These are phyloP conservation scores for Macrosoma leucophasiata DNA, from an alignment of 2,888 invertebrate species.

Conservation along the genomic window DNA sequence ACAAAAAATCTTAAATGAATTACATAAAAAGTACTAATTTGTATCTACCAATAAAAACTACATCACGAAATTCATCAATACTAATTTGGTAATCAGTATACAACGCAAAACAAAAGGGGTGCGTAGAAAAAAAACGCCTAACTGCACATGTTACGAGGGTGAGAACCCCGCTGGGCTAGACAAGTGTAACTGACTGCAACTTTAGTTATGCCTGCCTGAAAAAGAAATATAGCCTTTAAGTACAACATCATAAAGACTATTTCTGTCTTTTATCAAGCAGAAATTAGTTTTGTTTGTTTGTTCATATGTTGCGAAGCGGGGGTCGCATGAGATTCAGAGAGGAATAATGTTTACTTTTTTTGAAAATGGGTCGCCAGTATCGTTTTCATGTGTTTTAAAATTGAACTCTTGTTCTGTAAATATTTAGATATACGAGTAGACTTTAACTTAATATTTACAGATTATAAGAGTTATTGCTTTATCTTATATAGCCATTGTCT, in stretches of 20 bases:
- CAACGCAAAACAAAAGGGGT: constrained; percentile 50
- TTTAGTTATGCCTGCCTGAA: constrained; percentile 16
- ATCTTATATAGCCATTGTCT: too few relatives aligned
- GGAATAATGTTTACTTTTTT: constrained; percentile 34
- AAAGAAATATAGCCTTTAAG: constrained; percentile 30
- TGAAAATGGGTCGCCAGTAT: constrained; percentile 27
- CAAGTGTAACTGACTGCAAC: constrained; percentile 55
- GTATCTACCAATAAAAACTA: too few relatives aligned
- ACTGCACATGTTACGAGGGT: constrained; percentile 60
- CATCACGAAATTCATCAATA: constrained; percentile 40
- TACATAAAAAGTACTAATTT: too few relatives aligned
- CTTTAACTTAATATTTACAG: too few relatives aligned
- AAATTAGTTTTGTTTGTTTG: constrained; percentile 43
- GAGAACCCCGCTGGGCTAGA: constrained; percentile 47
- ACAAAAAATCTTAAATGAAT: too few relatives aligned
- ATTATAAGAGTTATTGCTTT: too few relatives aligned
- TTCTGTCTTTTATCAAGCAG: constrained; percentile 7
- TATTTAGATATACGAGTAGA: too few relatives aligned
- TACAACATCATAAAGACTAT: constrained; percentile 14
- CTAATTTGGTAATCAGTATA: constrained; percentile 37
- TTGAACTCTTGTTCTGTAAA: too few relatives aligned
- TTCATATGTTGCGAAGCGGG: constrained; percentile 61
- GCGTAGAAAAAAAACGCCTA: constrained; percentile 39
- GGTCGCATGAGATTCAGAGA: constrained; percentile 47
- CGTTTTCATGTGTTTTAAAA: too few relatives aligned